Evolutionary conservation across 1,140 invertebrate genomes (phyloP), one percentile per base, ranked within the genome.

Genomic region (Monochamus saltuarius): DNA sequence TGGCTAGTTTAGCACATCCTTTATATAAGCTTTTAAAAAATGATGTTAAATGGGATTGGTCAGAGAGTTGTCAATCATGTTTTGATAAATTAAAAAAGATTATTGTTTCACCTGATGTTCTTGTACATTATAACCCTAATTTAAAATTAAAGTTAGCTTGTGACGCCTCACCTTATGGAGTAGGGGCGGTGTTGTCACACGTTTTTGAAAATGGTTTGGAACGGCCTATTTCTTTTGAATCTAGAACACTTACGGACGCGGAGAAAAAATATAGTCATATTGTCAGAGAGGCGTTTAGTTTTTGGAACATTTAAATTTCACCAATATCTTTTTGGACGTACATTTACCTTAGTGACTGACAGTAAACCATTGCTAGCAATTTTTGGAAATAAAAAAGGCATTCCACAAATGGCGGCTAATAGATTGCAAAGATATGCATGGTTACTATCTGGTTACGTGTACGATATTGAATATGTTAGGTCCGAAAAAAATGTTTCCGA

Each of bases 241-340:
- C 81, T 8, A 62, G 75, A 46, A 72, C 73, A 1, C 65, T 84
- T 34, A 70, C 66, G n/a, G 40, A 67, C 34, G 65, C 78, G 4
- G 77, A 84, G 64, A 62, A 70, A 64, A 81, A 77, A 52, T 82
- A 84, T 50, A 59, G 75, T 8, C 77, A 80, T 58, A 78, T 82
- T 22, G 80, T 86, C 35, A 81, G 77, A 64, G 82, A 87, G 73
- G 79, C 77, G 7, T 63, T 77, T 85, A 9, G 59, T 83, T 1
- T 84, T 73, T 67, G 78, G 75, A 4, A 73, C 85, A 3, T 75
- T 76, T 56, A 80, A 80, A 66, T 85, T 84, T 68, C 73, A 82
- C 35, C 64, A 80, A 36, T 85, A 80, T 65, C 49, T 87, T 35
- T 51, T 35, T 65, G 82, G 83, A 34, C 60, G 73, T 13, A 46